Evolutionary conservation across 2,113 vertebrate species (phyloP).

Genomic region (Callocephalon fimbriatum): DNA sequence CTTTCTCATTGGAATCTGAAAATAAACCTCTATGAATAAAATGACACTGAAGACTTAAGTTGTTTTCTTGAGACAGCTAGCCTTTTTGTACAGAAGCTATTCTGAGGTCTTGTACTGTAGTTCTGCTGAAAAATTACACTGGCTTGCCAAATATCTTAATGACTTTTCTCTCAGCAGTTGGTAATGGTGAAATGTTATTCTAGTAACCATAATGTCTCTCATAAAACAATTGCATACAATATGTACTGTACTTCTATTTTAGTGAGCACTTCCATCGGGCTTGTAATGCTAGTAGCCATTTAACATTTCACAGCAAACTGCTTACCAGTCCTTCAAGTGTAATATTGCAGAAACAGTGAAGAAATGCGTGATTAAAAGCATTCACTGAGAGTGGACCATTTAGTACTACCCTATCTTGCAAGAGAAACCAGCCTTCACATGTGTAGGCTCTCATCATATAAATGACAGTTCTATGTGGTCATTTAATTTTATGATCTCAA

Average conservation of each 20-base stretch:
- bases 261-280: conserved; percentile 80
- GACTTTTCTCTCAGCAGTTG: conserved; percentile 86
- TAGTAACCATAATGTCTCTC: conserved; percentile 85
- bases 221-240: conserved; percentile 88
- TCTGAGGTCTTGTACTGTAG: conserved; percentile 76
- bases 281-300: conserved; percentile 76
- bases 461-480: conserved; percentile 94
- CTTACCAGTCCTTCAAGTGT: conserved; percentile 81
- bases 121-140: conserved; percentile 81
- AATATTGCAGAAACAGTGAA: conserved; percentile 82
- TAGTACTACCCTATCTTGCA: conserved; percentile 76
- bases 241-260: conserved; percentile 84
- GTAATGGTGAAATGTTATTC: conserved; percentile 89
- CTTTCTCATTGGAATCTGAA: conserved; percentile 71
- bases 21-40: conserved; percentile 73
- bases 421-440: conserved; percentile 85
- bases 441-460: conserved; percentile 83
- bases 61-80: conserved; percentile 70
- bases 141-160: conserved; percentile 86
- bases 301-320: conserved; percentile 80
- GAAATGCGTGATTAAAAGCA: conserved; percentile 89
- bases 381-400: conserved; percentile 82
- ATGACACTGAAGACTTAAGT: conserved; percentile 54
- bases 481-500: conserved; percentile 95
- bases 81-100: conserved; percentile 66